phyloP scores from a whole-genome alignment of 2,888 invertebrate species.

The Acanthacorydalis orientalis region DNA sequence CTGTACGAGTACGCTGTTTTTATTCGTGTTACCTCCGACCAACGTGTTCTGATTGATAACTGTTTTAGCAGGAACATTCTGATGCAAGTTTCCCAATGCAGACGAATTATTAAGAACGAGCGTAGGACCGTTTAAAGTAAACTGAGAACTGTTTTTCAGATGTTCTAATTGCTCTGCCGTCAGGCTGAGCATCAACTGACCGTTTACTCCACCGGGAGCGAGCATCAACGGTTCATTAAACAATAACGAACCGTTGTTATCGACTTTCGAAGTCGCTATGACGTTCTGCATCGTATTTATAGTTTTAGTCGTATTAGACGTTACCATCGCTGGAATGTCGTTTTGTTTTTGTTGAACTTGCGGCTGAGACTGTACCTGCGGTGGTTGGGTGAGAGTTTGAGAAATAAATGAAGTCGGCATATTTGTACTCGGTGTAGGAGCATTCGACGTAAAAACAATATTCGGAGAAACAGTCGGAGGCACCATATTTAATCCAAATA shows the following conservation, averaged over 20 bases:
- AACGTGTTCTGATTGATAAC: background rate
- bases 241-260: background rate
- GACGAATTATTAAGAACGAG: slow-evolving; percentile 16
- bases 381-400: slow-evolving; percentile 6
- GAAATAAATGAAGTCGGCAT: background rate
- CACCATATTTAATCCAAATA: slow-evolving; percentile 25
- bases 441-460: slow-evolving; percentile 22
- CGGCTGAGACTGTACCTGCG: slow-evolving; percentile 10
- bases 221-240: slow-evolving; percentile 5
- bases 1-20: background rate
- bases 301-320: background rate
- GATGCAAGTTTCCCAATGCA: slow-evolving; percentile 10
- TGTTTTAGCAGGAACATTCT: slow-evolving; percentile 6
- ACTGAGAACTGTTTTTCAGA: slow-evolving; percentile 24
- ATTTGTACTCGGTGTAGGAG: slow-evolving; percentile 12
- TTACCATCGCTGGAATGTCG: background rate
- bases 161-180: slow-evolving; percentile 27
- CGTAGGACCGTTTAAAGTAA: slow-evolving; percentile 27
- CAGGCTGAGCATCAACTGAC: slow-evolving; percentile 16
- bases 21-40: too few species aligned
- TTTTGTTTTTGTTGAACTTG: slow-evolving; percentile 13
- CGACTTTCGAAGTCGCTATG: slow-evolving; percentile 16
- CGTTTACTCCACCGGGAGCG: slow-evolving; percentile 4
- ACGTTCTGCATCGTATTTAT: background rate
- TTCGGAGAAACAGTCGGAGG: slow-evolving; percentile 25